These are phyloP conservation scores for Paramisgurnus dabryanus DNA, from an alignment of 2,113 vertebrate species.

Conservation along the genomic window DNA sequence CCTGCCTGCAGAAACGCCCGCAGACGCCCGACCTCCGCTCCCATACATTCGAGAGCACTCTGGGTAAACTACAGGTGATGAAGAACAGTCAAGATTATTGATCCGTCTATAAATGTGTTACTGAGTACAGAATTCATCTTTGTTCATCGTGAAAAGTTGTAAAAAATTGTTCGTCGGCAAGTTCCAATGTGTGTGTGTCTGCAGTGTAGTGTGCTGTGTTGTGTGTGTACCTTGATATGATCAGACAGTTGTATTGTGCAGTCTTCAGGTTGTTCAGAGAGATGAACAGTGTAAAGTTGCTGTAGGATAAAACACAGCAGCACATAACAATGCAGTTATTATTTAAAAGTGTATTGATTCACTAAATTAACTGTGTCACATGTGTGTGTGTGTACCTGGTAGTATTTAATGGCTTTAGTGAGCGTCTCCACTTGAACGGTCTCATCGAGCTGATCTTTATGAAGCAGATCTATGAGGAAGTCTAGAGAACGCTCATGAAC, in stretches of 20 bases:
- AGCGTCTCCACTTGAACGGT: conserved; percentile 92
- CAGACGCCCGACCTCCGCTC: conserved; percentile 89
- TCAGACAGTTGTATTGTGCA: conserved; percentile 93
- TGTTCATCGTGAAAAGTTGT: too few relatives aligned
- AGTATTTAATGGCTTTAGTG: conserved; percentile 98
- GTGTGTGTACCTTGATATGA: conserved; percentile 80
- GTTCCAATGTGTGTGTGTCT: neutral
- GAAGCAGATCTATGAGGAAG: conserved; percentile 91
- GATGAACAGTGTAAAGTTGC: conserved; percentile 95
- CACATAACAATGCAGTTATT: too few relatives aligned
- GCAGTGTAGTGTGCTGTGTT: too few relatives aligned
- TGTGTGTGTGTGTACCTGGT: conserved; percentile 79
- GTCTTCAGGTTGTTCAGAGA: conserved; percentile 87
- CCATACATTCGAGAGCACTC: conserved; percentile 96
- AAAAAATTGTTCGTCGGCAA: too few relatives aligned
- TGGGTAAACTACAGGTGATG: conserved; percentile 84
- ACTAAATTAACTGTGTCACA: too few relatives aligned
- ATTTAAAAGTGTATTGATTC: too few relatives aligned
- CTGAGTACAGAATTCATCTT: too few relatives aligned
- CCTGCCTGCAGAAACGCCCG: conserved; percentile 86
- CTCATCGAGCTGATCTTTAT: conserved; percentile 97
- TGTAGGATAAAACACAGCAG: conserved; percentile 52
- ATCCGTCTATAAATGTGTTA: neutral
- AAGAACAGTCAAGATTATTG: neutral
- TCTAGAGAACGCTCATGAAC: conserved; percentile 94